Conservation (phyloP, 2,797 vertebrate species). For the Esox masquinongy region DNA sequence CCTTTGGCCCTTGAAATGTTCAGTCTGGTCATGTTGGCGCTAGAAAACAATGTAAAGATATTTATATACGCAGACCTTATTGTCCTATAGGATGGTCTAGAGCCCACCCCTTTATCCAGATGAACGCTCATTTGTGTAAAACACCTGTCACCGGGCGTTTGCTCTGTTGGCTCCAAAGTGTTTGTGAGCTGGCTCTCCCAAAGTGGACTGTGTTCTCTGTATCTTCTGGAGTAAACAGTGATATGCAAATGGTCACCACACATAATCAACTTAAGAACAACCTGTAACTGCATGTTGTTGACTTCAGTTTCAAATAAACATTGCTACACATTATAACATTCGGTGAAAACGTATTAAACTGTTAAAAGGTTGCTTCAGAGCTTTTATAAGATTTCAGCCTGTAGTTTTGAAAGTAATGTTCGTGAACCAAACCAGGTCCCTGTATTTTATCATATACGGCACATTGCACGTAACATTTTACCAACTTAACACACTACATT, state of each 20-base stretch:
- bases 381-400: no score
- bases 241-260: conserved; percentile 56
- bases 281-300: conserved; percentile 55
- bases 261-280: conserved; percentile 64
- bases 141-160: conserved; percentile 56
- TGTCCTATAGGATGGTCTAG: no score
- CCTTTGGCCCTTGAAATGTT: no score
- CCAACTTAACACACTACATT: no score
- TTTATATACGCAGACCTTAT: no score
- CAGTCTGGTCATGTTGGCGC: no score
- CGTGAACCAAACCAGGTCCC: no score
- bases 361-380: background rate
- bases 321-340: conserved; percentile 43
- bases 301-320: conserved; percentile 63
- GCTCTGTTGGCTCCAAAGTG: conserved; percentile 73
- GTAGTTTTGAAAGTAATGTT: no score
- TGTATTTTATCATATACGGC: no score
- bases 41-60: no score
- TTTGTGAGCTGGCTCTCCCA: conserved; percentile 69
- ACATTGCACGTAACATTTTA: no score
- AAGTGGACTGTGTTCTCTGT: conserved; percentile 66
- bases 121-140: conserved; percentile 59
- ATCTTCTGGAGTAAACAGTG: conserved; percentile 70
- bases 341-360: conserved; percentile 2
- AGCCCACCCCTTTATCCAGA: no score